Evolutionary conservation across 2,888 invertebrate genomes (phyloP).

Genomic region (Dryobota labecula): DNA sequence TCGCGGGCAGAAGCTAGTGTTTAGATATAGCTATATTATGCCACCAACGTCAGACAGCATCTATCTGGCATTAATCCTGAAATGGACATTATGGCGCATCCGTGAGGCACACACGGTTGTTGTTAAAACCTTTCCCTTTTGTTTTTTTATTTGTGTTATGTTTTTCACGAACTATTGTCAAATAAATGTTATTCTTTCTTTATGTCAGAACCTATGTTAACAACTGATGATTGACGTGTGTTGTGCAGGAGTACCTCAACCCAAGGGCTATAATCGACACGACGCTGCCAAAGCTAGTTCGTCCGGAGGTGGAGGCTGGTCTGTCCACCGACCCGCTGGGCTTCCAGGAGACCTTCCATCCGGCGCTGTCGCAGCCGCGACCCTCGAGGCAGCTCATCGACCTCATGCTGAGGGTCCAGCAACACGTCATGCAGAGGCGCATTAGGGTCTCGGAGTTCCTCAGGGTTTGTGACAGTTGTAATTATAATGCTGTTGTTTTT

Average conservation of each 20-base stretch:
- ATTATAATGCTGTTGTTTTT: background rate
- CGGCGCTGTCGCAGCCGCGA: constrained; percentile 87
- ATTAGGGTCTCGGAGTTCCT: constrained; percentile 93
- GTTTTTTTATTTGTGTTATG: background rate
- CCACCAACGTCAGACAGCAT: background rate
- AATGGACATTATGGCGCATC: background rate
- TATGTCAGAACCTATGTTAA: too few species aligned
- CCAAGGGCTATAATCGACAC: constrained; percentile 92
- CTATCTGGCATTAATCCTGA: background rate
- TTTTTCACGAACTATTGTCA: background rate
- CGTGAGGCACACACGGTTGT: too few species aligned
- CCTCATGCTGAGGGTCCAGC: constrained; percentile 92
- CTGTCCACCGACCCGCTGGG: constrained; percentile 81
- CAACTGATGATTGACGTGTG: background rate
- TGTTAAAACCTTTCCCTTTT: background rate
- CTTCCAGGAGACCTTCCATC: constrained; percentile 91
- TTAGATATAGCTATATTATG: background rate
- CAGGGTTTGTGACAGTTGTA: constrained; percentile 82
- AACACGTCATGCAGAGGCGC: constrained; percentile 91
- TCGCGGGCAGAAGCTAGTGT: too few species aligned
- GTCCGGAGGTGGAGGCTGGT: constrained; percentile 92
- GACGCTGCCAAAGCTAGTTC: constrained; percentile 92
- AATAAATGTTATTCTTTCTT: background rate
- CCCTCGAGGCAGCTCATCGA: constrained; percentile 88
- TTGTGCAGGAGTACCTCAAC: constrained; percentile 81